Percentiles rank a stretch among this genome's conserved stretches.
Conservation (phyloP, 2,113 vertebrate species). For the Limanda limanda region DNA sequence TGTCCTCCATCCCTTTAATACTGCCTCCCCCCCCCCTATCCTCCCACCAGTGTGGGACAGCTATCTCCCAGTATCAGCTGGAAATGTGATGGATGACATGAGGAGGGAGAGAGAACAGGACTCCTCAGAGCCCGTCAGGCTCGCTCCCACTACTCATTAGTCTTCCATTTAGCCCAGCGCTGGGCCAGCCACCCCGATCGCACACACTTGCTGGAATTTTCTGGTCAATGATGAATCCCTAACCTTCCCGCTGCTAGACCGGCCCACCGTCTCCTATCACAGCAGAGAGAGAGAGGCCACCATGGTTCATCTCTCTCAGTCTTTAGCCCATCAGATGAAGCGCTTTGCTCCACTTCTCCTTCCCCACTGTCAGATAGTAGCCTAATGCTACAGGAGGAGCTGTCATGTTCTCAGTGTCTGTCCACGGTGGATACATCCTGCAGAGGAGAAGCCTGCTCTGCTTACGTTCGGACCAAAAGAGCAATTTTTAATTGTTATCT, state of each 20-base stretch:
- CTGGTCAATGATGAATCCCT: conserved; percentile 73
- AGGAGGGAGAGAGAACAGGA: conserved; percentile 65
- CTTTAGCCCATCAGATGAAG: conserved; percentile 62
- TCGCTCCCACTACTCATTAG: conserved; percentile 76
- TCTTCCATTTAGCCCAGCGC: conserved; percentile 75
- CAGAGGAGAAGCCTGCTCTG: conserved; percentile 25
- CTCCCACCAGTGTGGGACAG: conserved; percentile 58
- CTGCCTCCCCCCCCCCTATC: background rate
- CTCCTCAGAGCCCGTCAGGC: conserved; percentile 79
- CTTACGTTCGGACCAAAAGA: conserved; percentile 17
- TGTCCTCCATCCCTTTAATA: conserved; percentile 31
- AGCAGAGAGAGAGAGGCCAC: conserved; percentile 53
- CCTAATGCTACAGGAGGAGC: conserved; percentile 50
- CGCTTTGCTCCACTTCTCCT: conserved; percentile 53
- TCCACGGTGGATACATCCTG: conserved; percentile 29
- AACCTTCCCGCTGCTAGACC: conserved; percentile 54
- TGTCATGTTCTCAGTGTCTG: conserved; percentile 53
- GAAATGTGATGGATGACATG: conserved; percentile 79
- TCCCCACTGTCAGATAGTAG: conserved; percentile 45
- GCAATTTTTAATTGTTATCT: conserved; percentile 19
- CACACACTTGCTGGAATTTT: conserved; percentile 70
- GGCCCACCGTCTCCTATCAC: conserved; percentile 45
- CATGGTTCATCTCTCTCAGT: conserved; percentile 59
- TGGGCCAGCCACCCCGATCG: conserved; percentile 72
- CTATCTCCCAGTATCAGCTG: conserved; percentile 78